Conservation (phyloP, 1,140 invertebrate species). For the Apis florea region DNA sequence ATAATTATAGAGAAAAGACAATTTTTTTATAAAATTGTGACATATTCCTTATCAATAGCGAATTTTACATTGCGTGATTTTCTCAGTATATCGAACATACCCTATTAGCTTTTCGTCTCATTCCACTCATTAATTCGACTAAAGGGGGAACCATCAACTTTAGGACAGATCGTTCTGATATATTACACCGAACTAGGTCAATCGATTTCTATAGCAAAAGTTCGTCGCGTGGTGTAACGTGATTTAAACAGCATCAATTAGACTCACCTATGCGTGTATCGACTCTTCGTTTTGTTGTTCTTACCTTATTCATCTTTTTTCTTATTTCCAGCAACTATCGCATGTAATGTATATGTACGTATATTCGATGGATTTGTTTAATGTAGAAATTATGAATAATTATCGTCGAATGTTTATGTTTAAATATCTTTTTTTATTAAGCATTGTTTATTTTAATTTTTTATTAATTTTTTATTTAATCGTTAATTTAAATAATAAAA, state of each 20-base stretch:
- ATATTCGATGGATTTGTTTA: neutral
- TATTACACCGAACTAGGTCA: constrained; percentile 65
- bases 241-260: constrained; percentile 63
- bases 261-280: constrained; percentile 33
- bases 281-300: constrained; percentile 3
- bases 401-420: neutral
- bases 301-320: neutral
- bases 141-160: constrained; percentile 45
- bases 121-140: neutral
- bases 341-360: neutral
- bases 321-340: neutral
- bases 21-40: too few relatives aligned
- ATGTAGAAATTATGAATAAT: neutral
- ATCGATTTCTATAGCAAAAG: constrained; percentile 69
- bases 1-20: too few relatives aligned
- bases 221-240: constrained; percentile 64
- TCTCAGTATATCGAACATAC: neutral
- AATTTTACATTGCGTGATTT: too few relatives aligned
- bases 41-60: too few relatives aligned
- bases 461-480: too few relatives aligned
- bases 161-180: constrained; percentile 61
- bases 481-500: too few relatives aligned
- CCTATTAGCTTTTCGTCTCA: neutral
- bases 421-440: neutral
- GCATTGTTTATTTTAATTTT: neutral